Percentiles rank a stretch among this genome's conserved stretches.
phyloP scores from a whole-genome alignment of 2,888 invertebrate species.

The Stomorhina lunata region DNA sequence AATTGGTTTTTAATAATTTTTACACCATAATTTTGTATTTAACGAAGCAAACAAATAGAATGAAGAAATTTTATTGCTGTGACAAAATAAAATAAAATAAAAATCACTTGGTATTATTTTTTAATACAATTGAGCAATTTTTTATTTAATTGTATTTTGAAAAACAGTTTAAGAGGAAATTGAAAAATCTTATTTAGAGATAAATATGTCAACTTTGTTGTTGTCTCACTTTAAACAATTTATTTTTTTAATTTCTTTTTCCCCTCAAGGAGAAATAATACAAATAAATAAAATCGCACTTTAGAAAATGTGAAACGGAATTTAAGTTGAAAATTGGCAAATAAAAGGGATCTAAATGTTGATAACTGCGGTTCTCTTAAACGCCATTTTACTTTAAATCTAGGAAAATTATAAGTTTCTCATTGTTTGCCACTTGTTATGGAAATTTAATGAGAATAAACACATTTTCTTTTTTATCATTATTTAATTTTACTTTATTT shows the following conservation, averaged over 20 bases:
- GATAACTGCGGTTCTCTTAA: slow-evolving; percentile 22
- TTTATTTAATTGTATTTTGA: slow-evolving; percentile 45
- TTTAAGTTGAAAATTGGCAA: slow-evolving; percentile 23
- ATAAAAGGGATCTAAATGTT: slow-evolving; percentile 23
- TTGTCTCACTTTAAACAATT: too few relatives aligned
- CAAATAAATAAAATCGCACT: slow-evolving; percentile 19
- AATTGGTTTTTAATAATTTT: background rate
- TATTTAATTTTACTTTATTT: too few relatives aligned
- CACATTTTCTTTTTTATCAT: background rate
- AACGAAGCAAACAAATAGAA: background rate
- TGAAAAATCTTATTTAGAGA: slow-evolving; percentile 53
- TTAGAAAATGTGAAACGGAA: slow-evolving; percentile 8
- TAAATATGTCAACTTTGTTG: slow-evolving; percentile 41
- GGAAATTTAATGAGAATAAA: slow-evolving; percentile 49
- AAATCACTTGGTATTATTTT: background rate
- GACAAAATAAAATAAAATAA: too few relatives aligned
- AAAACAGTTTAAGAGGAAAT: slow-evolving; percentile 33
- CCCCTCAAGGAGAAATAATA: slow-evolving; percentile 5
- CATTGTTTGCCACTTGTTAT: slow-evolving; percentile 24
- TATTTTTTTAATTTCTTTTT: background rate
- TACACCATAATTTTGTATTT: background rate
- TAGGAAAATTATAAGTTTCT: slow-evolving; percentile 5
- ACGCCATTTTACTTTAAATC: slow-evolving; percentile 8
- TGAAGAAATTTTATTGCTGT: background rate
- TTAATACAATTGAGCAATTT: slow-evolving; percentile 25